Base-by-base conservation (phyloP, 1,140 invertebrate species). In the Hylaeus anthracinus region DNA sequence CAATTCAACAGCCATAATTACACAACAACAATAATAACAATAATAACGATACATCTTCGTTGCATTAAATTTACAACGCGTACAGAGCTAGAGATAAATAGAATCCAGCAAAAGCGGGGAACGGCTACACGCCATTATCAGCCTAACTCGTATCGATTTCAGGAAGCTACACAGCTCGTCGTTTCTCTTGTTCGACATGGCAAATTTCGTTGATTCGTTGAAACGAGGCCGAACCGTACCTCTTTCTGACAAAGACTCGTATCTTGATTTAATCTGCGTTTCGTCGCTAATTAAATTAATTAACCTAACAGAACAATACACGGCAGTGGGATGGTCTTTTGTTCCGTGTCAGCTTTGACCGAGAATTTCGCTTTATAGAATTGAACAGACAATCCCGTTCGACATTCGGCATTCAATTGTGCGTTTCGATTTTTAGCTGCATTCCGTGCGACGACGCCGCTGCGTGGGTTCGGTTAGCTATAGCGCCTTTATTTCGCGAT, bases 231-330 rank as follows among this genome's bases (percentile, higher is more conserved):
- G 26, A 58, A 65, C 48, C 45, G 14, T 2, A 48, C 14, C 6
- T 26, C 26, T 48, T 12, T 10, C 26, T 14, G n/a, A 65, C 66
- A 79, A 79, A 79, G 70, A 79, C 61, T 65, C 14, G 61, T 65
- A 41, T 63, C 77, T 79, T 73, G 77, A 79, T 73, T 73, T 79
- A 79, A 79, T 79, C 70, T n/a, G 48, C 51, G 48, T 56, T 66
- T 55, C 70, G 53, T 41, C 10, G 70, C 61, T 79, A 72, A 79
- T 79, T 79, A 79, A 65, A 72, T 65, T 79, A 79, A 79, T 79
- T 79, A 79, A 79, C 61, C 65, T 64, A 58, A 43, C 61, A 37
- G 61, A 53, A 79, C 70, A 73, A 79, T 73, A 26, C 69, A 48
- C 12, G 3, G n/a, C 65, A 45, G 15, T 2, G 77, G 53, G 5